These are phyloP conservation scores for Netelia inedita DNA, from an alignment of 2,888 invertebrate genomes.

Conservation along the genomic window DNA sequence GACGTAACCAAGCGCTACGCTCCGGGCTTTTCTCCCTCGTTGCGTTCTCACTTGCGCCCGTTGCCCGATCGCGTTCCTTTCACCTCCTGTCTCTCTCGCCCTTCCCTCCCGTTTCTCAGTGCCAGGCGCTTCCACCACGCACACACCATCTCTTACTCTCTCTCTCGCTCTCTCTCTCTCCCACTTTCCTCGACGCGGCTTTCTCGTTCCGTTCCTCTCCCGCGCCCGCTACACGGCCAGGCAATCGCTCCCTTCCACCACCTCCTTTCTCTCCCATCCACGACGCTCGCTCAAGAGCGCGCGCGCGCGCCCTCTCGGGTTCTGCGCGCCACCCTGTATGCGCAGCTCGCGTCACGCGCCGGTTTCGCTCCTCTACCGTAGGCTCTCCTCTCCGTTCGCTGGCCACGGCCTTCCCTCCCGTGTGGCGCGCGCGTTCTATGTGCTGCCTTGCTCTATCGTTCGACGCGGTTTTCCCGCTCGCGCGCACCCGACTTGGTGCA, in stretches of 20 bases:
- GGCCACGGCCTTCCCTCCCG: constrained; percentile 58
- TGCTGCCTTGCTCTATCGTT: constrained; percentile 58
- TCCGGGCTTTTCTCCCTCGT: neutral
- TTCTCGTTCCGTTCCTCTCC: constrained; percentile 30
- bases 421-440: constrained; percentile 39
- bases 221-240: neutral
- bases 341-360: constrained; percentile 27
- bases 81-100: constrained; percentile 27
- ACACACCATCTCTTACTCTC: neutral
- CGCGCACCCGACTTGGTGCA: neutral
- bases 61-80: neutral
- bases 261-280: constrained; percentile 67
- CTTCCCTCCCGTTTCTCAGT: neutral
- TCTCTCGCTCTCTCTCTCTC: constrained; percentile 43
- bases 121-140: neutral
- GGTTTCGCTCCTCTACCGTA: neutral
- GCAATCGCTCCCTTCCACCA: constrained; percentile 30
- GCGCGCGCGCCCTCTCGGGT: constrained; percentile 62
- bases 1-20: constrained; percentile 79
- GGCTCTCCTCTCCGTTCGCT: constrained; percentile 17
- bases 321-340: constrained; percentile 57
- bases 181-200: constrained; percentile 31
- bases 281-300: constrained; percentile 35
- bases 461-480: constrained; percentile 47
- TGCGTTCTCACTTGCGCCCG: constrained; percentile 53